Percentiles rank a stretch among this genome's conserved stretches.
Evolutionary conservation across 2,113 vertebrate genomes (phyloP).

Genomic region (Mola mola): DNA sequence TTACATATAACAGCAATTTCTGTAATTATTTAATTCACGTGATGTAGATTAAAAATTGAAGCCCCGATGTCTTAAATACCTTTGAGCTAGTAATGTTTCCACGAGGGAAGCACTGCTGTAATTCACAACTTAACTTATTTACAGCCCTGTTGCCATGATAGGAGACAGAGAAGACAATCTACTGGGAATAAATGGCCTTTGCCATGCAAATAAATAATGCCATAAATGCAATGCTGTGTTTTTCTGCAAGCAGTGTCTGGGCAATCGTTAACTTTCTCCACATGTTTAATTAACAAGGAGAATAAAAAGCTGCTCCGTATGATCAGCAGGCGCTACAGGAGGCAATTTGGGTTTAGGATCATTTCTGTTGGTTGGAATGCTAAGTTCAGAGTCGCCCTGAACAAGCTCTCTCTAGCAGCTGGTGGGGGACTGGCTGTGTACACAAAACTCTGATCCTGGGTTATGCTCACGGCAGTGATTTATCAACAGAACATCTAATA

Average conservation of each 20-base stretch:
- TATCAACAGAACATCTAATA: slow-evolving; percentile 65
- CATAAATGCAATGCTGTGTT: slow-evolving; percentile 59
- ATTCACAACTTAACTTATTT: slow-evolving; percentile 60
- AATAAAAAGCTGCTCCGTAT: slow-evolving; percentile 47
- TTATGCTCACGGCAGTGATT: slow-evolving; percentile 57
- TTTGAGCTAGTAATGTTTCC: slow-evolving; percentile 60
- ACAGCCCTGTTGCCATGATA: slow-evolving; percentile 57
- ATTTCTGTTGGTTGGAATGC: slow-evolving; percentile 68
- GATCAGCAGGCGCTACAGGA: slow-evolving; percentile 32
- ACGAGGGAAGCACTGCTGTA: slow-evolving; percentile 36
- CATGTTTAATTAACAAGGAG: slow-evolving; percentile 77
- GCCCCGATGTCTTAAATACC: slow-evolving; percentile 33
- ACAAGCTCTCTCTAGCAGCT: slow-evolving; percentile 59
- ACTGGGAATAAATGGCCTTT: slow-evolving; percentile 54
- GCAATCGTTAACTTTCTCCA: slow-evolving; percentile 62
- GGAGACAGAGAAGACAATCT: slow-evolving; percentile 29
- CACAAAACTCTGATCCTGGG: slow-evolving; percentile 58
- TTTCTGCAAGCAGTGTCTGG: slow-evolving; percentile 49
- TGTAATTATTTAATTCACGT: slow-evolving; percentile 44
- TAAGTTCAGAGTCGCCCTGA: slow-evolving; percentile 53
- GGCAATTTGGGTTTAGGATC: slow-evolving; percentile 69
- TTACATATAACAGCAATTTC: slow-evolving; percentile 3
- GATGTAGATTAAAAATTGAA: slow-evolving; percentile 12
- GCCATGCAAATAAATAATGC: slow-evolving; percentile 73
- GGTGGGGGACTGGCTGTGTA: slow-evolving; percentile 47